These are phyloP conservation scores for Lypha dubia DNA, from an alignment of 2,888 invertebrate genomes.

Conservation along the genomic window DNA sequence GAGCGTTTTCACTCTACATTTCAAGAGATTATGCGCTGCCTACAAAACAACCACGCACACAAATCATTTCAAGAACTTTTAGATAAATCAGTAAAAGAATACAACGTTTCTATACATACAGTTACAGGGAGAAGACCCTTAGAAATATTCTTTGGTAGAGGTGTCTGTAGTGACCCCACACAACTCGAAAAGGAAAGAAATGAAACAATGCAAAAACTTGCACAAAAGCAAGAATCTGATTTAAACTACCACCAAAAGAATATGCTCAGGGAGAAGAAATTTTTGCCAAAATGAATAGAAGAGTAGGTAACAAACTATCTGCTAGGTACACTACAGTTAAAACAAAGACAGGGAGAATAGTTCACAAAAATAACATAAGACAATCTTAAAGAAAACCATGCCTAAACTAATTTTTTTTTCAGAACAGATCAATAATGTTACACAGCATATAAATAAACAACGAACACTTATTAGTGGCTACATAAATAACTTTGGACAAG, in stretches of 20 bases:
- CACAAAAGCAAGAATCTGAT: slow-evolving; percentile 14
- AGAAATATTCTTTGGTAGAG: no score
- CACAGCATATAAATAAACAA: not conserved
- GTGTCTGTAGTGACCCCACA: slow-evolving; percentile 14
- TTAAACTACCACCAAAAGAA: slow-evolving; percentile 16
- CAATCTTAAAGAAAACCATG: slow-evolving; percentile 25
- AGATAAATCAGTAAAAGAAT: slow-evolving; percentile 39
- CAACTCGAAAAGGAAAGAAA: slow-evolving; percentile 22
- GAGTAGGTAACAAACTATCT: slow-evolving; percentile 16
- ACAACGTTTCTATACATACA: slow-evolving; percentile 23
- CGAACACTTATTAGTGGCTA: not conserved
- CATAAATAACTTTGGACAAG: not conserved
- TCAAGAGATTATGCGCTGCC: no score
- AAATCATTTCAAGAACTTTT: slow-evolving; percentile 29
- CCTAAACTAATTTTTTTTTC: not conserved
- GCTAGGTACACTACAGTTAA: slow-evolving; percentile 32
- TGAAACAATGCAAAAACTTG: slow-evolving; percentile 12
- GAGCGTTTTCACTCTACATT: slow-evolving; percentile 23
- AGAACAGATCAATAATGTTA: not conserved
- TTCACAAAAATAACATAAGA: slow-evolving; percentile 25
- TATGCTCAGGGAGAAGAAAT: slow-evolving; percentile 28
- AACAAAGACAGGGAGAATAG: slow-evolving; percentile 20
- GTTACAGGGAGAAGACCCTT: slow-evolving; percentile 37
- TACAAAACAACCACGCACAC: slow-evolving; percentile 6
- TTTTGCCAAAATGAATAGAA: slow-evolving; percentile 33